Evolutionary conservation across 2,888 invertebrate species (phyloP), one percentile per base, ranked within the genome.

Genomic region (Synergus umbraculus): DNA sequence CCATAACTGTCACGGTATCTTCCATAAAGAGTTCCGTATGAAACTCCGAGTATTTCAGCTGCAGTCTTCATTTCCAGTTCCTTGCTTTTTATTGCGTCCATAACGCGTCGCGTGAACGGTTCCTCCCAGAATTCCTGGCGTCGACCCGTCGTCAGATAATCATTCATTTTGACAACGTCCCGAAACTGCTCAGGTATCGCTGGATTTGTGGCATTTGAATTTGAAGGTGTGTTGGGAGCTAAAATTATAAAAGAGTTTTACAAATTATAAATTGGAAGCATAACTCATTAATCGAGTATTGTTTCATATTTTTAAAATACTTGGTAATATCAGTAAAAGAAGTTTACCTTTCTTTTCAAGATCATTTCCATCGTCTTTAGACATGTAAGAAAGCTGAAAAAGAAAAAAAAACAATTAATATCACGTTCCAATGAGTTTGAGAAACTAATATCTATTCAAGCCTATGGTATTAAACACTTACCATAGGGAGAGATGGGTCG

Each of bases 111-210:
- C 46, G 97, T 97, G 88, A 97, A 97, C 67, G 96, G 96, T 91
- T 97, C 97, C 90, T 97, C 97, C 97, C 97, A 98, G 93, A 97
- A 98, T 93, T 97, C 97, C 81, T 97, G 97, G 77, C 97, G 93
- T 49, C 97, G 93, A 2, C 97, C 97, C 87, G 96, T 97, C 87
- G 96, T 96, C 82, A 97, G 92, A 90, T 97, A 97, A 89, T 97
- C 97, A 91, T 96, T 96, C 94, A 97, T 95, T 92, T 97, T 97
- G 80, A 97, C 94, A 63, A 97, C 97, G 92, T 97, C 96, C 77
- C 93, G 92, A 81, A 93, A 93, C 87, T 93, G 92, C 84, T 92
- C 92, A 60, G 92, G 92, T 83, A 92, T 91, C 83, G 91, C 88
- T 78, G 87, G 88, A 83, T 91, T 92, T 83, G 90, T 87, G 79